These are phyloP conservation scores for Orycteropus afer DNA, from an alignment of 2,113 vertebrate genomes.

Conservation along the genomic window DNA sequence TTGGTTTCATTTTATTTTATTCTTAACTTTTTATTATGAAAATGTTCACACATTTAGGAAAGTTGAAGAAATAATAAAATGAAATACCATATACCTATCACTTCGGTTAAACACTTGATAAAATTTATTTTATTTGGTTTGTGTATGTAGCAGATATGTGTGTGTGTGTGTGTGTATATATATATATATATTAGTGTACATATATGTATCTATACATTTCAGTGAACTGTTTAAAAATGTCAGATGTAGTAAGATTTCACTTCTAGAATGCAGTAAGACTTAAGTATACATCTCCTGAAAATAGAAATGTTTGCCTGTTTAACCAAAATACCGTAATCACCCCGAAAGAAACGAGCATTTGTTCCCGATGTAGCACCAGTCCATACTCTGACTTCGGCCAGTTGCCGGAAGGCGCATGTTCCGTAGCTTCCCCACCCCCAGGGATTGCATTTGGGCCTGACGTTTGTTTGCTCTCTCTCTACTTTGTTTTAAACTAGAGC, in stretches of 20 bases:
- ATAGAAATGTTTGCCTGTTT: background rate
- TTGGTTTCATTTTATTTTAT: background rate
- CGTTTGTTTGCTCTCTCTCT: constrained; percentile 38
- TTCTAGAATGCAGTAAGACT: background rate
- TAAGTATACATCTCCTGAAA: constrained; percentile 2
- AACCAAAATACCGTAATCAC: background rate
- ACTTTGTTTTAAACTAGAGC: constrained; percentile 40
- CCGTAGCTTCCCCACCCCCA: background rate
- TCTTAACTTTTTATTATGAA: background rate
- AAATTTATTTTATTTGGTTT: constrained; percentile 8
- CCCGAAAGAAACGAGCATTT: background rate
- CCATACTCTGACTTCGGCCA: background rate
- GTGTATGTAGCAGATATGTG: no score
- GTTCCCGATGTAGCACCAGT: background rate
- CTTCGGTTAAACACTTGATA: background rate
- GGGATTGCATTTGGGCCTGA: background rate
- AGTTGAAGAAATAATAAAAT: background rate
- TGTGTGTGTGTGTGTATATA: background rate
- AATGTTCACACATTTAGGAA: background rate
- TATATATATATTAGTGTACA: background rate
- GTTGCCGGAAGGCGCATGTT: background rate
- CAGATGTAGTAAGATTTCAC: background rate
- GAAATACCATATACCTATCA: background rate
- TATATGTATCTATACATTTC: background rate
- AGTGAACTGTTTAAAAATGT: background rate